phyloP scores from a whole-genome alignment of 2,888 invertebrate genomes.

The Pseudococcus longispinus region DNA sequence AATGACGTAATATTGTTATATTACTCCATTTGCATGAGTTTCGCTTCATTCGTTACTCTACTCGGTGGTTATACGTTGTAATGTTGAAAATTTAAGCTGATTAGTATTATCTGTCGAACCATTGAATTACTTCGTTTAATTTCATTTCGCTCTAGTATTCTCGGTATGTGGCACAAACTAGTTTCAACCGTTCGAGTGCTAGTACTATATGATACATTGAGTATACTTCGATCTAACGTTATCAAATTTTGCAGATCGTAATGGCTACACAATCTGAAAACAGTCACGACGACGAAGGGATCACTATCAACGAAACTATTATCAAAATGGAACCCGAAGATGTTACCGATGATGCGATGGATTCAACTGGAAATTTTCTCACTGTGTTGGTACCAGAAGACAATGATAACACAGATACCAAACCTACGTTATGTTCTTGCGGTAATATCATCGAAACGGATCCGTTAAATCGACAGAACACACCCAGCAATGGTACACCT shows the following conservation, averaged over 20 bases:
- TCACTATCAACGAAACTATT: conserved; percentile 41
- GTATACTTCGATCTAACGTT: neutral
- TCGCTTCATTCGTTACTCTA: neutral
- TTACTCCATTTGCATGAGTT: neutral
- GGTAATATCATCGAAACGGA: neutral
- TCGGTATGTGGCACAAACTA: conserved; percentile 14
- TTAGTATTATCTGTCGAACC: neutral
- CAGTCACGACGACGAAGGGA: conserved; percentile 15
- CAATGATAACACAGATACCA: neutral
- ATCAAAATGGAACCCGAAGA: conserved; percentile 53
- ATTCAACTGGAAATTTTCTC: conserved; percentile 41
- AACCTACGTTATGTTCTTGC: conserved; percentile 39
- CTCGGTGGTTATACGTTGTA: neutral
- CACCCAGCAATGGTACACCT: neutral
- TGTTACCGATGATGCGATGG: neutral
- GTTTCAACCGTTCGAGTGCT: conserved; percentile 24
- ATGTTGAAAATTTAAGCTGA: neutral
- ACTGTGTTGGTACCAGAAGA: conserved; percentile 51
- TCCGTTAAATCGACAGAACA: neutral
- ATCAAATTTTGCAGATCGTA: neutral
- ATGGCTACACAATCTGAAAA: neutral
- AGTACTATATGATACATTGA: neutral
- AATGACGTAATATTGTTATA: conserved; percentile 3
- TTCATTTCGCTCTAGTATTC: neutral
- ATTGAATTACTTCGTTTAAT: neutral